Percentiles rank a stretch among this genome's conserved stretches.
Evolutionary conservation across 2,113 vertebrate genomes (phyloP).

Genomic region (Megaceryle torquata): DNA sequence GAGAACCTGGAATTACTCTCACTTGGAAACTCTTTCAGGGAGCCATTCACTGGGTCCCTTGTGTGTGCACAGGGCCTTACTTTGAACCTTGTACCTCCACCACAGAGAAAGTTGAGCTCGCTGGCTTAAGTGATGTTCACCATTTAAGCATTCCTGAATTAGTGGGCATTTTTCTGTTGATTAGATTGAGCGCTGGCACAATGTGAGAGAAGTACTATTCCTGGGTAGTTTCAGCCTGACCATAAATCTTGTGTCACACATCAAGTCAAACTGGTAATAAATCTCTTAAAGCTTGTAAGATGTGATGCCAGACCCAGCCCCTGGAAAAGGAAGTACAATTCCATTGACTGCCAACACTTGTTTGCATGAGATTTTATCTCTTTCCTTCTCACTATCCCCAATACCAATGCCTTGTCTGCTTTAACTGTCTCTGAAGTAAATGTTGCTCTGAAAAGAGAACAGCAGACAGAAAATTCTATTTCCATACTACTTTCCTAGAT

Average conservation of each 20-base stretch:
- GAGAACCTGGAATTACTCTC: not conserved
- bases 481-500: not conserved
- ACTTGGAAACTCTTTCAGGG: not conserved
- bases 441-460: not conserved
- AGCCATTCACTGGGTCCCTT: not conserved
- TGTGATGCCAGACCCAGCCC: not conserved
- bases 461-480: not conserved
- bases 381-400: not conserved
- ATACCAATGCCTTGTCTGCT: not conserved
- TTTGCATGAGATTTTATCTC: constrained; percentile 39
- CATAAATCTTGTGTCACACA: constrained; percentile 63
- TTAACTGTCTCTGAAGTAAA: not conserved
- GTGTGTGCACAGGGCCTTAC: not conserved
- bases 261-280: constrained; percentile 49
- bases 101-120: not conserved
- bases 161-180: not conserved
- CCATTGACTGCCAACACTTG: constrained; percentile 20
- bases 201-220: constrained; percentile 3
- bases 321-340: constrained; percentile 28
- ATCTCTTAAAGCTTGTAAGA: constrained; percentile 49
- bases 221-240: constrained; percentile 20
- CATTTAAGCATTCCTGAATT: not conserved
- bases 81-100: not conserved
- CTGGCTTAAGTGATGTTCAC: not conserved
- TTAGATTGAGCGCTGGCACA: not conserved